Conservation (phyloP, 1,140 invertebrate genomes). For the Platorchestia sp. region DNA sequence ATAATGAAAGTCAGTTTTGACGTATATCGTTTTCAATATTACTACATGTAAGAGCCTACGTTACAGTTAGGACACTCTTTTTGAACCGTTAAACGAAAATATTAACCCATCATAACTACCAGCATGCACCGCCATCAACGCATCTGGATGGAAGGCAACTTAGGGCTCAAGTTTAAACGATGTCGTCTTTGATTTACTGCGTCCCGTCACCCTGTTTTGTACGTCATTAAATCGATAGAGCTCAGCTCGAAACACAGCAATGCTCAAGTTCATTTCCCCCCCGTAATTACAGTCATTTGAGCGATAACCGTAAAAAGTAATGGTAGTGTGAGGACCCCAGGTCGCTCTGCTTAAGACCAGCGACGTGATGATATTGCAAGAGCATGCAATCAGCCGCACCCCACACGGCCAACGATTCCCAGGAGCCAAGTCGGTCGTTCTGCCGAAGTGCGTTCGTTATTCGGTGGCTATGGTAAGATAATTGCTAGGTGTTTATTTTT, state of each 20-base stretch:
- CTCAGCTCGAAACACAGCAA: background rate
- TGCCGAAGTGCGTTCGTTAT: too few relatives aligned
- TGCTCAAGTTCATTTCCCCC: background rate
- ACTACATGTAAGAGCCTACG: background rate
- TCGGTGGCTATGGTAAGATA: too few relatives aligned
- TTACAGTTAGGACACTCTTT: background rate
- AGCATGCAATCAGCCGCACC: background rate
- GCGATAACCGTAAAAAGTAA: background rate
- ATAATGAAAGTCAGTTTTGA: background rate
- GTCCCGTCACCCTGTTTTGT: background rate
- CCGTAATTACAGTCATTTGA: background rate
- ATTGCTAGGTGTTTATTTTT: too few relatives aligned
- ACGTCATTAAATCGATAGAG: background rate
- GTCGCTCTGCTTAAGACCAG: background rate
- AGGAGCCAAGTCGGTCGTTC: too few relatives aligned
- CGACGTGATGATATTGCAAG: background rate
- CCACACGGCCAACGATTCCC: background rate
- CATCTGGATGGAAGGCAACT: background rate
- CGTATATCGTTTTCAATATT: background rate
- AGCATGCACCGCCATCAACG: background rate
- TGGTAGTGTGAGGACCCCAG: background rate
- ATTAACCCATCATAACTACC: background rate
- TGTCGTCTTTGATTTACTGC: background rate
- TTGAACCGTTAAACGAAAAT: background rate
- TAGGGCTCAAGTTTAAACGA: background rate